Base-by-base conservation (phyloP, 64 coral and sea anemone genomes). In the Stylophora pistillata region DNA sequence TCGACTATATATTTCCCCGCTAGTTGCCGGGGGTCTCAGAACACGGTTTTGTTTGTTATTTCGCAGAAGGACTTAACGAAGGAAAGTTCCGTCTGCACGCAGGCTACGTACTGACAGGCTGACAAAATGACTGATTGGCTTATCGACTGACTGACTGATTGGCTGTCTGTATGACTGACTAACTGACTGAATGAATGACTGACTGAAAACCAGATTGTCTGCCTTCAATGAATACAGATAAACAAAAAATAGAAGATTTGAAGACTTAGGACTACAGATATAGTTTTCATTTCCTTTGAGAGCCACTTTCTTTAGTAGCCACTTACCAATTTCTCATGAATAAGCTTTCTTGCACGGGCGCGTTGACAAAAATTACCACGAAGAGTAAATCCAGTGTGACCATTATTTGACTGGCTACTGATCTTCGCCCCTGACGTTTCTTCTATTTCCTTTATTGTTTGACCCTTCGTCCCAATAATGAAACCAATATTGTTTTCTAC, bases 391-490 rank as follows among this genome's bases (percentile, higher is more conserved):
- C 78, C 58, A 0, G 13, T 59, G 20, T 3, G 57, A 59, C 31
- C 13, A 2, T 5, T 15, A 1, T 34, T 3, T 33, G 56, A 2
- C 11, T 62, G 13, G 23, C 11, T 32, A 30, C 30, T 34, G 9
- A 81, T 63, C 31, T 0, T 63, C 63, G 78, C 30, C 11, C 78
- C 58, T 32, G 78, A 64, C 15, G 11, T 59, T 15, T 37, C 18
- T 81, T 81, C 7, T 60, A 81, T 81, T 64, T 62, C 13, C 41
- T 81, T 81, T 32, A 81, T 65, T 41, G 78, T 65, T 20, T 6
- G 63, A 12, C 78, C 78, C 34, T 81, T 81, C 29, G 14, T 81
- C 6, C 78, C 78, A 57, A 81, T 81, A 64, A 81, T 58, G 34
- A 30, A 64, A 23, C 78, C 78, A 15, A 81, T 34, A 28, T 23